phyloP scores from a whole-genome alignment of 2,797 vertebrate species.

The Sylvia borin region DNA sequence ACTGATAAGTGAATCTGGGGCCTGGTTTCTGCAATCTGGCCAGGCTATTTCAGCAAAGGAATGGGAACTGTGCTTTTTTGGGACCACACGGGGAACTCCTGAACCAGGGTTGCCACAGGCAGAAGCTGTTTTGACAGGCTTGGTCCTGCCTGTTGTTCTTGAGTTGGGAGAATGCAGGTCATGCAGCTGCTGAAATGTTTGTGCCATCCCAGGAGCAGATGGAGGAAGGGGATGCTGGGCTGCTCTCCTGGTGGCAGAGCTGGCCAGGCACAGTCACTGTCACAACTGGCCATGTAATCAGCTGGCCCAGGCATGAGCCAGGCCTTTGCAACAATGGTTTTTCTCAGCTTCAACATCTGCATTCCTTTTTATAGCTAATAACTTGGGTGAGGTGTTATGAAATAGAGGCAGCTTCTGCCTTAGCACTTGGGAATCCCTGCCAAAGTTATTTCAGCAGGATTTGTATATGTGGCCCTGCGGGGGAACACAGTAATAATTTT shows the following conservation, averaged over 20 bases:
- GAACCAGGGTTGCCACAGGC: not conserved
- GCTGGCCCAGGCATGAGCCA: not conserved
- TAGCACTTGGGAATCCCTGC: not conserved
- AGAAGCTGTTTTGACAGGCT: not conserved
- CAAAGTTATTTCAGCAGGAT: not conserved
- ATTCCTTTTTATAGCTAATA: not conserved
- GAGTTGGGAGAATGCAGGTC: not conserved
- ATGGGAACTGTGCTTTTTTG: not conserved
- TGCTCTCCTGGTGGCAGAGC: not conserved
- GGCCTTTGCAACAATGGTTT: not conserved
- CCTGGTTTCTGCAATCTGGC: not conserved
- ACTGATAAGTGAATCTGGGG: not conserved
- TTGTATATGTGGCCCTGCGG: not conserved
- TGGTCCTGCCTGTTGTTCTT: not conserved
- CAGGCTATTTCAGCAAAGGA: not conserved
- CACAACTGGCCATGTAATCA: not conserved
- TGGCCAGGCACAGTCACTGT: not conserved
- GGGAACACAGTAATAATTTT: conserved; percentile 34
- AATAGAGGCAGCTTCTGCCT: not conserved
- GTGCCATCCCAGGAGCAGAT: not conserved
- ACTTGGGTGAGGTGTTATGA: not conserved
- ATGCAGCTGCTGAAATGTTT: not conserved
- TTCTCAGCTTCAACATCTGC: not conserved
- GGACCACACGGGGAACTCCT: not conserved
- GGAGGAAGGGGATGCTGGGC: not conserved